Percentiles rank a stretch among this genome's conserved stretches.
Evolutionary conservation across 2,888 invertebrate genomes (phyloP).

Genomic region (Tenthredo distinguenda): DNA sequence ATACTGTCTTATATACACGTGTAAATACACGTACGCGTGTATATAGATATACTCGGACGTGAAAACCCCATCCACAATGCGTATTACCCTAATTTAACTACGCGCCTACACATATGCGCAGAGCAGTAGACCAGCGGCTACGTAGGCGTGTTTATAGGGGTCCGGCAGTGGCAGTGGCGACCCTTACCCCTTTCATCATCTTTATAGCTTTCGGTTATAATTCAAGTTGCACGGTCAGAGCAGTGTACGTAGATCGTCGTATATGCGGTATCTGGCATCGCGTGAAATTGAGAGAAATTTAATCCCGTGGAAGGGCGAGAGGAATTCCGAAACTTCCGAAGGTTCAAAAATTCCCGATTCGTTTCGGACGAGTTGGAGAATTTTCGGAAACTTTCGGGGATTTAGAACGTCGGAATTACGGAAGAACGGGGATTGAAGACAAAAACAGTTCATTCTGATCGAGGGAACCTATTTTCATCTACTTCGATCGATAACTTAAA

Average conservation of each 20-base stretch:
- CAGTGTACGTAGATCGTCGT: neutral
- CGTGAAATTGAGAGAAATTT: too few species aligned
- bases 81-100: conserved; percentile 7
- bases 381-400: too few species aligned
- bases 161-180: neutral
- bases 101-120: neutral
- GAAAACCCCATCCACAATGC: neutral
- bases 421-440: too few species aligned
- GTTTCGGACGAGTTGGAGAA: too few species aligned
- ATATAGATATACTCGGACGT: neutral
- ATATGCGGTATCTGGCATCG: too few species aligned
- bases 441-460: too few species aligned
- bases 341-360: too few species aligned
- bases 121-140: neutral
- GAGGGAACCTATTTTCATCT: too few species aligned
- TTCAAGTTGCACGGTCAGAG: neutral
- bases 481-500: too few species aligned
- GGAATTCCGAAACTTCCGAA: too few species aligned
- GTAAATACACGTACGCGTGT: neutral
- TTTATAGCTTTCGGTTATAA: conserved; percentile 31
- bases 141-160: conserved; percentile 41
- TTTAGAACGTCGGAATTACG: too few species aligned
- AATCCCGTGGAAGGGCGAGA: too few species aligned
- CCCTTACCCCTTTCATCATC: conserved; percentile 43
- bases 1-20: neutral